Evolutionary conservation across 2,888 invertebrate species (phyloP).

Genomic region (Drosophila fungiperda): DNA sequence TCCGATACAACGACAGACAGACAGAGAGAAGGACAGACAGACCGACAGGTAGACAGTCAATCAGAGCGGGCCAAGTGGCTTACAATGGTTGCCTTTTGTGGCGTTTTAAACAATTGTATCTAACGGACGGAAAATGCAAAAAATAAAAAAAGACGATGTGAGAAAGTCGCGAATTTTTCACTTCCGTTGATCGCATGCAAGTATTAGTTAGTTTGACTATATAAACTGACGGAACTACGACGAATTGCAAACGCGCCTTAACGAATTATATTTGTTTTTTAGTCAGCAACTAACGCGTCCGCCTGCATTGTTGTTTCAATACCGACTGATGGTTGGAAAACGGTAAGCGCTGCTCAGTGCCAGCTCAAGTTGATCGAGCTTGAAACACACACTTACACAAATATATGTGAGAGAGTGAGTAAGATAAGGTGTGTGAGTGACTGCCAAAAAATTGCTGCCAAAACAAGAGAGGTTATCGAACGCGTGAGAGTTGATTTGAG

Average conservation of each 20-base stretch:
- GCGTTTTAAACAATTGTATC: conserved; percentile 42
- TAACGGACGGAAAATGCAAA: conserved; percentile 71
- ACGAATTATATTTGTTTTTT: conserved; percentile 31
- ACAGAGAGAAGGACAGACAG: conserved; percentile 28
- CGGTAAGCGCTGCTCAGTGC: conserved; percentile 52
- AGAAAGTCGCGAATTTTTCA: conserved; percentile 75
- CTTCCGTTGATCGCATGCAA: conserved; percentile 65
- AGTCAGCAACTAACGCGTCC: conserved; percentile 69
- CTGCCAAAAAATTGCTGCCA: conserved; percentile 23
- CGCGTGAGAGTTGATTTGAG: conserved; percentile 24
- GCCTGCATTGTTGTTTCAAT: conserved; percentile 77
- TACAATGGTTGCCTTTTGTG: conserved; percentile 64
- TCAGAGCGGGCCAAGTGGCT: conserved; percentile 53
- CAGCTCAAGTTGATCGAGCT: conserved; percentile 52
- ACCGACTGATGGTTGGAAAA: conserved; percentile 70
- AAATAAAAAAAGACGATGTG: conserved; percentile 57
- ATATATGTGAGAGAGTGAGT: conserved; percentile 2
- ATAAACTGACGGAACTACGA: conserved; percentile 41
- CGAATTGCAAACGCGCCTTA: conserved; percentile 66
- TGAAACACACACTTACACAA: conserved; percentile 12
- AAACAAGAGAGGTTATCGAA: neutral
- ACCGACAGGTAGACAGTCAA: conserved; percentile 16
- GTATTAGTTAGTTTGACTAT: conserved; percentile 13
- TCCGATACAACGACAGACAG: conserved; percentile 17
- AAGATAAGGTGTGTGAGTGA: conserved; percentile 8